Evolutionary conservation across 2,113 vertebrate genomes (phyloP).

Genomic region (Myrmecophaga tridactyla): DNA sequence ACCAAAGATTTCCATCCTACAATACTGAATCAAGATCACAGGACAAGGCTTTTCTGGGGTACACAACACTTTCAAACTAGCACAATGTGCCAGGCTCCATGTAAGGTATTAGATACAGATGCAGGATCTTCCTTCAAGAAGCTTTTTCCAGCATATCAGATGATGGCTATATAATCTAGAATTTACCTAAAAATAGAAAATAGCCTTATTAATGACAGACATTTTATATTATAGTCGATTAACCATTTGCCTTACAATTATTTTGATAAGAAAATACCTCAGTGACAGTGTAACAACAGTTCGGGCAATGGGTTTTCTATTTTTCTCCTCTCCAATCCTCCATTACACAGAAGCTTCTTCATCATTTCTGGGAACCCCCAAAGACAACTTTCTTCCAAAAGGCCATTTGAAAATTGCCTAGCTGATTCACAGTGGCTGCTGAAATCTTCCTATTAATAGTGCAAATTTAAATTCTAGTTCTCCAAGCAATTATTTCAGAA

Average conservation of each 20-base stretch:
- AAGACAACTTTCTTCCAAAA: constrained; percentile 30
- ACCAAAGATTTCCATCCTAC: too few species aligned
- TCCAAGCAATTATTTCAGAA: not conserved
- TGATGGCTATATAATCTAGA: not conserved
- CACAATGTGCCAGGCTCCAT: accelerated
- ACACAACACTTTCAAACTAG: too few species aligned
- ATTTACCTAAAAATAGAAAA: not conserved
- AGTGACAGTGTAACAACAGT: not conserved
- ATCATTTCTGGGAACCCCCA: not conserved
- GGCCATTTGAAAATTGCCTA: not conserved
- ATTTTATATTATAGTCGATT: not conserved
- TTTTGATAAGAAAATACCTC: not conserved
- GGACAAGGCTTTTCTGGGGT: too few species aligned
- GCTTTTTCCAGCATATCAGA: not conserved
- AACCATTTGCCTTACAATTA: not conserved
- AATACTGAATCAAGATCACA: too few species aligned
- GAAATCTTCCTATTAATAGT: not conserved
- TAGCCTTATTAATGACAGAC: not conserved
- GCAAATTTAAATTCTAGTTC: not conserved
- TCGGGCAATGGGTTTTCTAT: not conserved
- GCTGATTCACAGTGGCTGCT: constrained; percentile 6
- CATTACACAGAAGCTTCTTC: not conserved
- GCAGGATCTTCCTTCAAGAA: not conserved
- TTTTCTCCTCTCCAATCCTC: not conserved
- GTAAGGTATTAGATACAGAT: not conserved